Evolutionary conservation across 2,797 vertebrate genomes (phyloP).

Genomic region (Lates japonicus): DNA sequence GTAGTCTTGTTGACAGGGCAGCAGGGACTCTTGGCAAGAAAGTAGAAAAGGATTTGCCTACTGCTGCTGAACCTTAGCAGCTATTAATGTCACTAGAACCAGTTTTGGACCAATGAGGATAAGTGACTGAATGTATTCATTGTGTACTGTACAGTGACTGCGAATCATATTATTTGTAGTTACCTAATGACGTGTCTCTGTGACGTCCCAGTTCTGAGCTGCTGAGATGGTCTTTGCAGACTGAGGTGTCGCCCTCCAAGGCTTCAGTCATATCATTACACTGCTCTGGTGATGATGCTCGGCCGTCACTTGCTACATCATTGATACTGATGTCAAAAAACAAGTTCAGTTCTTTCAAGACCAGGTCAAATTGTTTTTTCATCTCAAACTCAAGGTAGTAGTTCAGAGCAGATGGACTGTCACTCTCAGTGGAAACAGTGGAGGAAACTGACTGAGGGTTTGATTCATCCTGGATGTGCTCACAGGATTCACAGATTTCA

Average conservation of each 20-base stretch:
- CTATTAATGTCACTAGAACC: not conserved
- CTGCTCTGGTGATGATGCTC: slow-evolving; percentile 62
- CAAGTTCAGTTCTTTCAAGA: slow-evolving; percentile 88
- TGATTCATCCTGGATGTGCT: slow-evolving; percentile 31
- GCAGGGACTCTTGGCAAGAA: not conserved
- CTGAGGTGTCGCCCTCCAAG: slow-evolving; percentile 44
- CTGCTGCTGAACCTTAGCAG: not conserved
- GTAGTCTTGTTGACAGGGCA: not conserved
- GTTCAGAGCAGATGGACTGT: slow-evolving; percentile 3
- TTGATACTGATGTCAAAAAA: slow-evolving; percentile 88
- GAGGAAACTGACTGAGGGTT: slow-evolving; percentile 20
- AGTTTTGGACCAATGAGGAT: not conserved
- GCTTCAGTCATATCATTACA: slow-evolving; percentile 28
- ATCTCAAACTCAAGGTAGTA: slow-evolving; percentile 81
- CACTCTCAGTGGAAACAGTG: not conserved
- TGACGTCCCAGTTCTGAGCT: slow-evolving; percentile 31
- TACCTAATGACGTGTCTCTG: slow-evolving; percentile 66
- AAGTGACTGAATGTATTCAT: not conserved
- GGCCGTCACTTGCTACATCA: slow-evolving; percentile 55
- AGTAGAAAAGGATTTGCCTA: not conserved
- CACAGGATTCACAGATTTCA: slow-evolving; percentile 22
- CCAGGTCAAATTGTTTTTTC: slow-evolving; percentile 88
- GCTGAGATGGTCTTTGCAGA: slow-evolving; percentile 39
- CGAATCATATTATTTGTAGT: not conserved
- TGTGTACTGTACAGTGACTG: not conserved